Evolutionary conservation across 1,140 invertebrate species (phyloP), one percentile per base, ranked within the genome.

Genomic region (Sitodiplosis mosellana): DNA sequence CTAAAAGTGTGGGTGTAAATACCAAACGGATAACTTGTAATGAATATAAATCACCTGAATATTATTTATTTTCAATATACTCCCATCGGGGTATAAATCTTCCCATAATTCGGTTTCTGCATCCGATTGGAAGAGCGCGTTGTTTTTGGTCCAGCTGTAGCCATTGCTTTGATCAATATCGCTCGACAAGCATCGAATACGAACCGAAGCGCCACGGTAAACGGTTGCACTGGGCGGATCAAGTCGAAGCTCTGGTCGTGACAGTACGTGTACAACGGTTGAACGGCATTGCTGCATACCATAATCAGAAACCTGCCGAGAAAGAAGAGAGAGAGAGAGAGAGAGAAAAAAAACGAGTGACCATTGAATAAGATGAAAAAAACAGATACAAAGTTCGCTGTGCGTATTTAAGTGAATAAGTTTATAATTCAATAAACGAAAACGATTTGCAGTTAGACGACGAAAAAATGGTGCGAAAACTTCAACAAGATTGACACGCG

Each of bases 131-230:
- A 87, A 70, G 2, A 87, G 65, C 4, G 72, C 75, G 17, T 75
- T 75, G 54, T 84, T 83, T 50, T 81, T 76, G 0, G 80, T 80
- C 83, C 82, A 86, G 53, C 80, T 83, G 53, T 83, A 85, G 0
- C 71, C 71, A 41, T 63, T 60, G 0, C 57, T 55, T 43, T 75
- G 70, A 50, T 71, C 68, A 47, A 71, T 69, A 36, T 74, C 74
- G 2, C 69, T 68, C 8, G 74, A 75, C 17, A 80, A 60, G 53
- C 78, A 81, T 10, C 74, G 75, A 46, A 81, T 72, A 36, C 72
- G 75, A 12, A 80, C 68, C 47, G 77, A 78, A 46, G 78, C 74
- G 0, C 62, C 62, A 0, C 60, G 59, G 21, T 63, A 57, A 37
- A 84, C 69, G 12, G 81, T 85, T 1, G 78, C 69, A 47, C 78